Evolutionary conservation across 1,140 invertebrate genomes (phyloP), one percentile per base, ranked within the genome.

Genomic region (Dryas iulia): DNA sequence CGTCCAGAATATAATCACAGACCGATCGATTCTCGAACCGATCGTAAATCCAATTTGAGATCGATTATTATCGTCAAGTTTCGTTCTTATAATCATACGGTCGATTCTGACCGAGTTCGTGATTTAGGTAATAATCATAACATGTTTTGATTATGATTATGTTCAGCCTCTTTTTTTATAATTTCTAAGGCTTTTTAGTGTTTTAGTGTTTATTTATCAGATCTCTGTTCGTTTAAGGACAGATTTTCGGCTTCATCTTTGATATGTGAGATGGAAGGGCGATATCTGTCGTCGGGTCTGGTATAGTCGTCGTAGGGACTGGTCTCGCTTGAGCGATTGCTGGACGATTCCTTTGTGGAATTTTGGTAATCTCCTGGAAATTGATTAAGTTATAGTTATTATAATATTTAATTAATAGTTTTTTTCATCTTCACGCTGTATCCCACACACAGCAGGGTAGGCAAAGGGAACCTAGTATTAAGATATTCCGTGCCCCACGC

Each of bases 181-280:
- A 12, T 28, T 62, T 57, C 10, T 56, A 61, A 61, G 47, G 24
- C 33, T 47, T 25, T 1, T 47, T 6, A n/a, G 53, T 56, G 2
- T 65, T 65, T 69, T 39, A 52, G 10, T n/a, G 25, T 75, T 82
- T 90, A 89, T 73, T 89, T 90, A 67, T 91, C 89, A 84, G 84
- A 87, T 82, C 89, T 86, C 63, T 91, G 89, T 77, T 92, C 91
- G 73, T 92, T 92, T 25, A 92, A 83, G 1, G 92, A 92, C 2
- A 92, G 74, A 66, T 92, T 92, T 54, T 92, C 92, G 0, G 92
- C 92, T 71, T 89, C 89, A 59, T 92, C 92, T 39, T 89, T 85
- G 64, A 89, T 84, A 74, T 89, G 89, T 4, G 85, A 87, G 59
- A 87, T 84, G 25, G 88, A 82, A 25, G 86, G 70, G 3, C 87